A percentile compares a stretch with the other conserved stretches of the same genome.
These are phyloP conservation scores for Zaprionus capensis DNA, from an alignment of 1,140 invertebrate genomes.

Conservation along the genomic window DNA sequence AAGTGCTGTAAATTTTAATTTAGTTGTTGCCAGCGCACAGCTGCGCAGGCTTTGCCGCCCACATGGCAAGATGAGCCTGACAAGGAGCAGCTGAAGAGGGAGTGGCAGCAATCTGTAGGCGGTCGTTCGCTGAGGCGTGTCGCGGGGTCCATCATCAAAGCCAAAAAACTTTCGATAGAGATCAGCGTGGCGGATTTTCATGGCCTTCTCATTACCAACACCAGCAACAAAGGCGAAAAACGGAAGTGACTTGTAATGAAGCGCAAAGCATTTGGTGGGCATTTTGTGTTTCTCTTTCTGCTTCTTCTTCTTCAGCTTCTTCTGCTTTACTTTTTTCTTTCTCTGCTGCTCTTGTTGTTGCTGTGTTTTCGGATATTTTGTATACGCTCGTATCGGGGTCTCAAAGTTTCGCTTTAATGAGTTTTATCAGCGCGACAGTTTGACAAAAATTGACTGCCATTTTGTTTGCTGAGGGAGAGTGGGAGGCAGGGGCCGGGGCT, in stretches of 20 bases:
- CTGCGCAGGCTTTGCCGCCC: conserved; percentile 44
- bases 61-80: conserved; percentile 15
- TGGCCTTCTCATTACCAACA: conserved; percentile 65
- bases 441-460: conserved; percentile 70
- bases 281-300: conserved; percentile 41
- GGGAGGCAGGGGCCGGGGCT: background rate
- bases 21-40: conserved; percentile 75
- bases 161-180: conserved; percentile 74
- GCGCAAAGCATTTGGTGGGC: conserved; percentile 66
- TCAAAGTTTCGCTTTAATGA: conserved; percentile 76
- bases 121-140: conserved; percentile 11
- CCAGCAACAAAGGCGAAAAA: conserved; percentile 24
- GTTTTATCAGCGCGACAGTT: conserved; percentile 69
- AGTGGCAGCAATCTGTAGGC: background rate
- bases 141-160: conserved; percentile 65
- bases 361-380: conserved; percentile 5
- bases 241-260: conserved; percentile 76
- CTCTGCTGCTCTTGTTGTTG: conserved; percentile 3
- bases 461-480: conserved; percentile 36
- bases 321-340: conserved; percentile 30
- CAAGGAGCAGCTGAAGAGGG: background rate
- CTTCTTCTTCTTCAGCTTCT: background rate
- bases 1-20: conserved; percentile 83
- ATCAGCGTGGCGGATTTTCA: conserved; percentile 59
- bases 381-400: conserved; percentile 44